phyloP scores from a whole-genome alignment of 2,113 vertebrate species.

The Motacilla tschutschensis region DNA sequence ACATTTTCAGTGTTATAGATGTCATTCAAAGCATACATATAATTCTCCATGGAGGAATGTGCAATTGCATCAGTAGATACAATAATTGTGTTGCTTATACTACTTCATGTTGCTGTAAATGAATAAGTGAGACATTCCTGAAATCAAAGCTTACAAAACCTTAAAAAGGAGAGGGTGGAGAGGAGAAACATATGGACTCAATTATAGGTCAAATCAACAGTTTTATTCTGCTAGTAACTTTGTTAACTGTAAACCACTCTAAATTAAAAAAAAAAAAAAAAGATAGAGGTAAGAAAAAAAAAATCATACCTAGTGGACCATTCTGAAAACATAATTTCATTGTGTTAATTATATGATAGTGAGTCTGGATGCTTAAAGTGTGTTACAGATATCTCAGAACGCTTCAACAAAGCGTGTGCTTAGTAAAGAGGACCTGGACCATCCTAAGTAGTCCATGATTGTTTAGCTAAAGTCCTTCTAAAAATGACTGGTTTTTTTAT shows the following conservation, averaged over 20 bases:
- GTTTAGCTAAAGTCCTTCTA: constrained; percentile 23
- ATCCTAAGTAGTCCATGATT: background rate
- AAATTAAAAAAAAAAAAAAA: background rate
- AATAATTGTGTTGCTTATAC: background rate
- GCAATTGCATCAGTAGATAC: background rate
- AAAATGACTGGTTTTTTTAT: background rate
- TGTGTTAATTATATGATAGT: constrained; percentile 3
- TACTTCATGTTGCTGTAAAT: background rate
- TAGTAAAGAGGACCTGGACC: constrained; percentile 20
- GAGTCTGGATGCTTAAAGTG: constrained; percentile 3
- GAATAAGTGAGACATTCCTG: background rate
- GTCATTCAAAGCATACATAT: background rate
- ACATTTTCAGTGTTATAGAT: background rate
- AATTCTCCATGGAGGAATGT: background rate
- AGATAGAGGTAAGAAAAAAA: no score
- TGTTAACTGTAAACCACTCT: background rate
- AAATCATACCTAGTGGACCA: background rate
- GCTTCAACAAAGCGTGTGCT: constrained; percentile 8
- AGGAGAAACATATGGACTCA: background rate
- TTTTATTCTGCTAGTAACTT: background rate
- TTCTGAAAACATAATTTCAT: constrained; percentile 42
- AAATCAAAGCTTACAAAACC: background rate
- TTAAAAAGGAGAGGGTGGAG: background rate
- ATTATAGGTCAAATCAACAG: background rate
- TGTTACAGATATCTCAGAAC: constrained; percentile 12